Percentiles rank a stretch among this genome's conserved stretches.
phyloP scores from a whole-genome alignment of 2,888 invertebrate genomes.

The Xanthostigma xanthostigma region DNA sequence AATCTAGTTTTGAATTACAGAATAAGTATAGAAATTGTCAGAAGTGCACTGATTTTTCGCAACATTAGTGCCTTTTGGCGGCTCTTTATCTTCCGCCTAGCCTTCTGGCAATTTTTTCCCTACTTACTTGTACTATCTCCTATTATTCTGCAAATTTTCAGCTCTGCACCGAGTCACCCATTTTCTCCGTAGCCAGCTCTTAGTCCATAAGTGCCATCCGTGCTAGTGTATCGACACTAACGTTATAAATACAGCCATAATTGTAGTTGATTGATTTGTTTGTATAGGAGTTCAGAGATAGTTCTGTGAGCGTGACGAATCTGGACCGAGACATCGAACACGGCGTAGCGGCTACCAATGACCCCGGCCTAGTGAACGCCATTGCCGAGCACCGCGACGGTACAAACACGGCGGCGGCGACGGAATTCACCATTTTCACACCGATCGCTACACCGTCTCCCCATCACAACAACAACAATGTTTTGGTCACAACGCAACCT shows the following conservation, averaged over 20 bases:
- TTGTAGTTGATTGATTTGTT: conserved; percentile 1
- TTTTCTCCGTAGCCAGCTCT: too few species aligned
- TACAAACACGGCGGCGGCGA: conserved; percentile 15
- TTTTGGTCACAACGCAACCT: conserved; percentile 27
- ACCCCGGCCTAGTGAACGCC: conserved; percentile 29
- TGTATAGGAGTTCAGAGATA: conserved; percentile 28
- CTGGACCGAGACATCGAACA: conserved; percentile 11
- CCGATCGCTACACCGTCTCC: conserved; percentile 21
- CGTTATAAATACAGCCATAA: not conserved
- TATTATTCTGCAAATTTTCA: too few species aligned
- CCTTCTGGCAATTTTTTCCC: too few species aligned
- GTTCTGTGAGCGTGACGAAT: conserved; percentile 19
- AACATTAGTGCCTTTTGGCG: too few species aligned
- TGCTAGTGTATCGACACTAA: not conserved
- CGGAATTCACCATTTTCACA: conserved; percentile 29
- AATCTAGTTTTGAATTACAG: too few species aligned
- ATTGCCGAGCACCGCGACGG: conserved; percentile 10
- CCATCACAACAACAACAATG: conserved; percentile 27
- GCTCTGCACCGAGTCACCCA: too few species aligned
- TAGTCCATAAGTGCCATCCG: too few species aligned
- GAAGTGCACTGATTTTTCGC: too few species aligned
- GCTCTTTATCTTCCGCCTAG: too few species aligned
- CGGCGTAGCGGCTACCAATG: conserved; percentile 16
- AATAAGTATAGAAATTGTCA: too few species aligned
- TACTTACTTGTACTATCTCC: too few species aligned